A percentile compares a stretch with the other conserved stretches of the same genome.
Conservation (phyloP, 2,113 vertebrate genomes). For the Entomyzon cyanotis region DNA sequence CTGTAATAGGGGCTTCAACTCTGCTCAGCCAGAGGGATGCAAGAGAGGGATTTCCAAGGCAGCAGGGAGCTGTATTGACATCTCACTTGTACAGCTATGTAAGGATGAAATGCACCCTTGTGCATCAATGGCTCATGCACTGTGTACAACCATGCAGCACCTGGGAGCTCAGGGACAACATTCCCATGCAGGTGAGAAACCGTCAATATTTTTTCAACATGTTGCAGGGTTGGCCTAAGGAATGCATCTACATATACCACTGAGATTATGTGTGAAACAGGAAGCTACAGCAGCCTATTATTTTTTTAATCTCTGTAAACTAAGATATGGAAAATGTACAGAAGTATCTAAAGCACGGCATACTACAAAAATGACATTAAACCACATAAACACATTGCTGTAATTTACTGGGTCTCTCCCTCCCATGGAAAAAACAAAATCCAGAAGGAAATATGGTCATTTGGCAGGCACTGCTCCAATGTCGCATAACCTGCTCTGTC, state of each 20-base stretch:
- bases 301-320: neutral
- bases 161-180: neutral
- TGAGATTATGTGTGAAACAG: neutral
- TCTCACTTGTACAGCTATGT: neutral
- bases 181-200: neutral
- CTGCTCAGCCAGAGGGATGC: neutral
- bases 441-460: neutral
- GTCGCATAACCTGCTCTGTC: neutral
- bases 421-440: neutral
- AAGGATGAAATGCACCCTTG: neutral
- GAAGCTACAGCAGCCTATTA: neutral
- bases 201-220: neutral
- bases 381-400: neutral
- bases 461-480: neutral
- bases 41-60: neutral
- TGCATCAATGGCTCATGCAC: neutral
- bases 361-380: neutral
- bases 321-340: neutral
- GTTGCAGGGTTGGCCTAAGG: neutral
- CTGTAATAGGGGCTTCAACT: accelerated
- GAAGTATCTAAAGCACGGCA: neutral
- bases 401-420: neutral
- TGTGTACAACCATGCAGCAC: accelerated
- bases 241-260: neutral
- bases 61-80: neutral